Percentiles rank a stretch among this genome's conserved stretches.
Evolutionary conservation across 2,888 invertebrate genomes (phyloP).

Genomic region (Pelosia muscerda): DNA sequence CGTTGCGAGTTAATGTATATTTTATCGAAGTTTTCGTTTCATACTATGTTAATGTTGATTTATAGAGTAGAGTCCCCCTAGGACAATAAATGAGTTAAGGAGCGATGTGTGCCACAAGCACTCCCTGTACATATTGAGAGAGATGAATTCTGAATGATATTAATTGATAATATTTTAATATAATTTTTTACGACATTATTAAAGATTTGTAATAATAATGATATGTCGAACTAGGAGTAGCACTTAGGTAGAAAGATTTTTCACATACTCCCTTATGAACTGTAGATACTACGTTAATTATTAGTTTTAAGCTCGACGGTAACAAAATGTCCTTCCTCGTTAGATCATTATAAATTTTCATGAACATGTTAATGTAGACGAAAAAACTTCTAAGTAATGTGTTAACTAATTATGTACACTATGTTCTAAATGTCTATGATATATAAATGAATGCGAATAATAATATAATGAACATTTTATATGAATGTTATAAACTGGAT

Average conservation of each 20-base stretch:
- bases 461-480: slow-evolving; percentile 56
- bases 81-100: slow-evolving; percentile 71
- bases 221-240: slow-evolving; percentile 67
- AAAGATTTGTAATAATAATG: slow-evolving; percentile 69
- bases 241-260: slow-evolving; percentile 69
- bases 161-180: slow-evolving; percentile 77
- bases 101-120: slow-evolving; percentile 46
- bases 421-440: slow-evolving; percentile 27
- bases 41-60: slow-evolving; percentile 54
- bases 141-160: slow-evolving; percentile 81
- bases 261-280: slow-evolving; percentile 63
- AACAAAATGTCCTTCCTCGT: slow-evolving; percentile 61
- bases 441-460: slow-evolving; percentile 42
- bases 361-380: slow-evolving; percentile 52
- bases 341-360: slow-evolving; percentile 62
- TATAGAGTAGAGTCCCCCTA: slow-evolving; percentile 66
- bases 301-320: slow-evolving; percentile 57
- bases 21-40: slow-evolving; percentile 65
- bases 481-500: slow-evolving; percentile 71
- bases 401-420: slow-evolving; percentile 13
- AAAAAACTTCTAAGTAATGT: slow-evolving; percentile 21
- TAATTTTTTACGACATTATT: slow-evolving; percentile 73
- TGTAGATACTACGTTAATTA: slow-evolving; percentile 62
- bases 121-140: slow-evolving; percentile 62
- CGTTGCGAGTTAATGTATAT: slow-evolving; percentile 67